These are phyloP conservation scores for Panopea generosa DNA, from an alignment of 2,888 invertebrate species.

Conservation along the genomic window DNA sequence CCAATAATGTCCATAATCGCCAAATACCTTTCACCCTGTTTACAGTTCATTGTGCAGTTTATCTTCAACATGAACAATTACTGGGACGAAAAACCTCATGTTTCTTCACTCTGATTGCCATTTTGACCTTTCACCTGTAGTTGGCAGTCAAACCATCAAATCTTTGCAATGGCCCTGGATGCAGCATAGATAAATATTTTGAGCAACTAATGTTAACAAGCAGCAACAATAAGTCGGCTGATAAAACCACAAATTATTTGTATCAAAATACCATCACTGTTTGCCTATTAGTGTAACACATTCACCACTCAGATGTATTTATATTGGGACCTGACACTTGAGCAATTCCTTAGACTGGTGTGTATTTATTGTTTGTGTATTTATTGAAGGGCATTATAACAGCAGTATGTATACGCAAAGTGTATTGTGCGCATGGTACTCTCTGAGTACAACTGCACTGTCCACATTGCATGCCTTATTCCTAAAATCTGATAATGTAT, in stretches of 20 bases:
- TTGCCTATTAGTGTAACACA: conserved; percentile 61
- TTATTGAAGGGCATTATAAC: no score
- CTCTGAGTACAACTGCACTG: no score
- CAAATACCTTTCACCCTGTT: no score
- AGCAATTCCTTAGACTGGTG: background rate
- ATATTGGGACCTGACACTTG: conserved; percentile 29
- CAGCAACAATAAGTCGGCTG: conserved; percentile 39
- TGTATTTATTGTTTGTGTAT: no score
- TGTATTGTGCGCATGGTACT: no score
- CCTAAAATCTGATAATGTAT: no score
- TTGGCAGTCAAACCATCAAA: conserved; percentile 16
- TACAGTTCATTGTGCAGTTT: no score
- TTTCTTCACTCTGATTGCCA: conserved; percentile 26
- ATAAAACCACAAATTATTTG: conserved; percentile 60
- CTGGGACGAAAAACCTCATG: background rate
- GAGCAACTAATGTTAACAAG: conserved; percentile 33
- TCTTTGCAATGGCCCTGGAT: conserved; percentile 23
- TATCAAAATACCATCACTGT: conserved; percentile 57
- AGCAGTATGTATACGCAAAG: no score
- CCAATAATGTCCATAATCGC: no score
- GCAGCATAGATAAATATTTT: conserved; percentile 44
- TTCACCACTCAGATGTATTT: conserved; percentile 50
- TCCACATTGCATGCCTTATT: no score
- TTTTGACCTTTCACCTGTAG: conserved; percentile 57
- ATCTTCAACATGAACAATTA: no score